phyloP scores from a whole-genome alignment of 2,888 invertebrate species.

The Eupithecia subfuscata region DNA sequence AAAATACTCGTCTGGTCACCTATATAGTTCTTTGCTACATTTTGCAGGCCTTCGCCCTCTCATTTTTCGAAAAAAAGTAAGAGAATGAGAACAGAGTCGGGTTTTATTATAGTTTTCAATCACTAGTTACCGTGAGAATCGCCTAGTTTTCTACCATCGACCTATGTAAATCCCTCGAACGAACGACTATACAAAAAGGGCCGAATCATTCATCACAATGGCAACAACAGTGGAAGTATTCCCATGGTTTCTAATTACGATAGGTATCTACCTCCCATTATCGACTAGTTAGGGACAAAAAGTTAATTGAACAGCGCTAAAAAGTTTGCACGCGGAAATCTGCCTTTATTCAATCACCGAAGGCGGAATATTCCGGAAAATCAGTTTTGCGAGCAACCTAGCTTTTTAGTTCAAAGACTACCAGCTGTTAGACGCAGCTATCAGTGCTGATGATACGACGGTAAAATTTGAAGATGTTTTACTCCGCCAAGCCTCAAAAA shows the following conservation, averaged over 20 bases:
- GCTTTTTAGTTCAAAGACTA: not conserved
- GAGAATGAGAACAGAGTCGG: not conserved
- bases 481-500: not conserved
- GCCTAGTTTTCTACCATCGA: not conserved
- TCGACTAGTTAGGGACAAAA: conserved; percentile 38
- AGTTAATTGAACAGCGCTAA: conserved; percentile 40
- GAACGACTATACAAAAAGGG: not conserved
- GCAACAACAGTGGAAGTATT: conserved; percentile 34
- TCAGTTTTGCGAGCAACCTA: not conserved
- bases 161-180: not conserved
- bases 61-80: not conserved
- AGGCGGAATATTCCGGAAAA: conserved; percentile 22
- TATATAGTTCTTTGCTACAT: not conserved
- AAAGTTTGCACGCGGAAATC: conserved; percentile 39
- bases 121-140: not conserved
- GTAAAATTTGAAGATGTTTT: not conserved
- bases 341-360: conserved; percentile 24
- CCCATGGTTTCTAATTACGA: conserved; percentile 37
- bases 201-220: conserved; percentile 1
- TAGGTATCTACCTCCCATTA: conserved; percentile 25
- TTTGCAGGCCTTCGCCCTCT: not conserved
- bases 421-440: not conserved
- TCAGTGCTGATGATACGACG: not conserved
- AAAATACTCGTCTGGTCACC: not conserved
- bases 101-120: not conserved